Percentiles rank a stretch among this genome's conserved stretches.
phyloP scores from a whole-genome alignment of 1,140 invertebrate species.

The Bombus haemorrhoidalis region DNA sequence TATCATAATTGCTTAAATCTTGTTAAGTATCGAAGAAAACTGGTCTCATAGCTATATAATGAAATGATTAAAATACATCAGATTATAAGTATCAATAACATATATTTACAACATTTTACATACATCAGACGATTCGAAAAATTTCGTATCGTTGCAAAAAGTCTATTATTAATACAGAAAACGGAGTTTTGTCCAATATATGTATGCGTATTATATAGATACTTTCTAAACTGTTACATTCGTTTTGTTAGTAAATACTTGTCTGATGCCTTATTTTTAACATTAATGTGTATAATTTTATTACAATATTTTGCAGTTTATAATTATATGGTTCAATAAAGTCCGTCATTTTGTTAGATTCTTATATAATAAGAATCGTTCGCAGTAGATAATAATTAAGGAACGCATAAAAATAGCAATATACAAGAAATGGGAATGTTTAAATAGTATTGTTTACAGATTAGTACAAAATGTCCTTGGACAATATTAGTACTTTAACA shows the following conservation, averaged over 20 bases:
- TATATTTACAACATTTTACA: slow-evolving; percentile 48
- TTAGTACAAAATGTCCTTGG: not conserved
- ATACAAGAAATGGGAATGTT: not conserved
- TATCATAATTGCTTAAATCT: not conserved
- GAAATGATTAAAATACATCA: not conserved
- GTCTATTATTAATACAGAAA: slow-evolving; percentile 11
- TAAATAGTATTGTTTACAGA: not conserved
- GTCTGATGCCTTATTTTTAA: not conserved
- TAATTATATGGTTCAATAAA: not conserved
- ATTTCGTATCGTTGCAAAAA: slow-evolving; percentile 6
- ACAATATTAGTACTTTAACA: not conserved
- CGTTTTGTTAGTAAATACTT: slow-evolving; percentile 6
- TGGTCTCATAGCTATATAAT: not conserved
- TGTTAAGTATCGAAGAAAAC: not conserved
- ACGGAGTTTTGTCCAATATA: not conserved
- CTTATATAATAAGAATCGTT: slow-evolving; percentile 15
- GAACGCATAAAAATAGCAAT: not conserved
- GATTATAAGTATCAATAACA: slow-evolving; percentile 18
- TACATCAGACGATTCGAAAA: not conserved
- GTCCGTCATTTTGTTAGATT: not conserved
- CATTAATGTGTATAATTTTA: not conserved
- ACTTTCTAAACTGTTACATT: not conserved
- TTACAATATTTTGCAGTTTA: not conserved
- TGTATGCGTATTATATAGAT: not conserved
- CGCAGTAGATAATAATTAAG: not conserved